Base-by-base conservation (phyloP, 1,140 invertebrate species). In the Cotesia glomerata region DNA sequence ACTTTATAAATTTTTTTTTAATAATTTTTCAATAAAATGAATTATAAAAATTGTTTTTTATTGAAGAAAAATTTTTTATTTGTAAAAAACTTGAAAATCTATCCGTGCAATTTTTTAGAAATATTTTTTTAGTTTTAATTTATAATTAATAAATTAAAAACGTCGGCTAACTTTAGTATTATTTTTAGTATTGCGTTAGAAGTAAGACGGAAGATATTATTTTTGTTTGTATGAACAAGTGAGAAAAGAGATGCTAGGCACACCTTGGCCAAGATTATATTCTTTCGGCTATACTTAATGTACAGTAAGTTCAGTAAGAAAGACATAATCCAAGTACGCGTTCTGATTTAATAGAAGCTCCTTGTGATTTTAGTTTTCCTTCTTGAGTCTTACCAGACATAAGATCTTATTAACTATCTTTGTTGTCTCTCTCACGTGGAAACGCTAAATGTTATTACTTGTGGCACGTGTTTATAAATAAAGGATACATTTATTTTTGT, bases 321-420 rank as follows among this genome's bases (percentile, higher is more conserved):
- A 66, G 39, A 62, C 9, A 34, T n/a, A 5, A 35, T 26, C 26
- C 34, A 32, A 62, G 59, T 9, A 62, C 59, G 59, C 63, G 45
- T 65, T 65, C 49, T 65, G 63, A 65, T 65, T 36, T 65, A 65
- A 62, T 39, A 39, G 26, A 14, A 16, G 16, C 35, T 36, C n/a
- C 0, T 26, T 26, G 36, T 18, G 36, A 13, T 4, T 45, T 51
- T 18, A 65, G 63, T 65, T 49, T 65, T 35, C 45, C 63, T 34
- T 16, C 64, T 64, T 69, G 73, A 54, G 45, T 78, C 76, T 64
- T 54, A 72, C 72, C 74, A 61, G 69, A 77, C 69, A 71, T 71
- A n/a, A n/a, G n/a, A n/a, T n/a, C n/a, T n/a, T n/a, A 4, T 73
- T 52, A 52, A 26, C 36, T 45, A 56, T 16, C 75, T 71, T 54